Evolutionary conservation across 2,888 invertebrate genomes (phyloP).

Genomic region (Meta bourneti): DNA sequence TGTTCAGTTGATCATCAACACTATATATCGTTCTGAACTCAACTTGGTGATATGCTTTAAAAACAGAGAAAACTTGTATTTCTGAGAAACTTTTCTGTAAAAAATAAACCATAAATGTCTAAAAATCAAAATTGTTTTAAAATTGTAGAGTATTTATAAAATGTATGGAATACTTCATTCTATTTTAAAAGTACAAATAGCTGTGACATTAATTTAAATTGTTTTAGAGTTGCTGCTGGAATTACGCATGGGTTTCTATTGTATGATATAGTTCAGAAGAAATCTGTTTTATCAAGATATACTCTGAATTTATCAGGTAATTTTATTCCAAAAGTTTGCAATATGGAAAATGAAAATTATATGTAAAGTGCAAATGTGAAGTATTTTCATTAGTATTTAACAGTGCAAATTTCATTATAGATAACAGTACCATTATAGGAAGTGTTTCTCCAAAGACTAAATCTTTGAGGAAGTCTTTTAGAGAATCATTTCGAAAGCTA

Average conservation of each 20-base stretch:
- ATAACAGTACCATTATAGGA: slow-evolving; percentile 90
- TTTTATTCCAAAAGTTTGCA: slow-evolving; percentile 71
- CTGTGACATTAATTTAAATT: no score
- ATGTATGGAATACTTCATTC: no score
- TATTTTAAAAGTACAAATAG: no score
- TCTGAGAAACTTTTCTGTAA: no score
- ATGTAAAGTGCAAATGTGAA: no score
- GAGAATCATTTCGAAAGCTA: slow-evolving; percentile 96
- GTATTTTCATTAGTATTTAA: slow-evolving; percentile 7
- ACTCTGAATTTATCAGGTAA: slow-evolving; percentile 94
- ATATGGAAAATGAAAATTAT: background rate
- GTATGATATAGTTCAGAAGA: slow-evolving; percentile 89
- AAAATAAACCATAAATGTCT: background rate
- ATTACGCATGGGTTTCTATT: slow-evolving; percentile 97
- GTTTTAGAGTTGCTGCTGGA: slow-evolving; percentile 87
- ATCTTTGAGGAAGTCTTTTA: slow-evolving; percentile 97
- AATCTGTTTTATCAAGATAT: slow-evolving; percentile 91
- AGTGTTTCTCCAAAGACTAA: slow-evolving; percentile 88
- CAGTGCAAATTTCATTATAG: slow-evolving; percentile 81
- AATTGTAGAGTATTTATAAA: background rate
- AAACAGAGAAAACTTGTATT: background rate
- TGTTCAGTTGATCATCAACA: no score
- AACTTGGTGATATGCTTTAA: background rate
- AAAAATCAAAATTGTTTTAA: background rate
- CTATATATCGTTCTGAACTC: no score